A percentile compares a stretch with the other conserved stretches of the same genome.
Evolutionary conservation across 2,113 vertebrate species (phyloP).

Genomic region (Neogobius melanostomus): DNA sequence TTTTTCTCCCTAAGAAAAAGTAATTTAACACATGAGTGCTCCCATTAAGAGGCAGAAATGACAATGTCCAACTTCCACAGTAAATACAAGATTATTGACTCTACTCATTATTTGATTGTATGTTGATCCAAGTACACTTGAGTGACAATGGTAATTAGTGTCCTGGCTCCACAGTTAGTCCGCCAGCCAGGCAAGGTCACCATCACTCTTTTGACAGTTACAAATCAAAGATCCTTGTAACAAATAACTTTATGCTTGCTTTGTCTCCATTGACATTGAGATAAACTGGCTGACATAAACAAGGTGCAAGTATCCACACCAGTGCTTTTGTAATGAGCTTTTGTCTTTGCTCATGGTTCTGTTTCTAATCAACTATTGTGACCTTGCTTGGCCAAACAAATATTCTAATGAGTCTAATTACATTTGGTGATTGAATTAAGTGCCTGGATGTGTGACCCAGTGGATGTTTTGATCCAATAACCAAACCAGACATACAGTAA

Average conservation of each 20-base stretch:
- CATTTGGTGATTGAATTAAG: constrained; percentile 62
- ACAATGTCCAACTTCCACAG: constrained; percentile 82
- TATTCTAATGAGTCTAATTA: constrained; percentile 67
- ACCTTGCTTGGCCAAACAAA: constrained; percentile 73
- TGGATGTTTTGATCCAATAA: constrained; percentile 7
- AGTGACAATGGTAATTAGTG: constrained; percentile 78
- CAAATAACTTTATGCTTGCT: constrained; percentile 69
- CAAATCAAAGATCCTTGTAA: constrained; percentile 74
- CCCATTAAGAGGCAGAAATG: constrained; percentile 79
- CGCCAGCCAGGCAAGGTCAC: constrained; percentile 72
- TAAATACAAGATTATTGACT: constrained; percentile 81
- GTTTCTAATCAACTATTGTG: constrained; percentile 66
- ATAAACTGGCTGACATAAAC: constrained; percentile 69
- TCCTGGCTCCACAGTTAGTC: constrained; percentile 59
- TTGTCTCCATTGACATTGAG: constrained; percentile 71
- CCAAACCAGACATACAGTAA: not conserved
- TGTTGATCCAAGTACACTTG: constrained; percentile 77
- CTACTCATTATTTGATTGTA: constrained; percentile 78
- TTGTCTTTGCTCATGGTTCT: constrained; percentile 60
- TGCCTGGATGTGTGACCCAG: constrained; percentile 63
- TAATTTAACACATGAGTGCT: constrained; percentile 81
- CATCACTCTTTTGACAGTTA: constrained; percentile 60
- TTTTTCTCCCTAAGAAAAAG: constrained; percentile 72
- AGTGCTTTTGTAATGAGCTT: constrained; percentile 67
- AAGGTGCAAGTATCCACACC: constrained; percentile 61